phyloP scores from a whole-genome alignment of 2,888 invertebrate genomes.

The Zhuqinia jingwanae region DNA sequence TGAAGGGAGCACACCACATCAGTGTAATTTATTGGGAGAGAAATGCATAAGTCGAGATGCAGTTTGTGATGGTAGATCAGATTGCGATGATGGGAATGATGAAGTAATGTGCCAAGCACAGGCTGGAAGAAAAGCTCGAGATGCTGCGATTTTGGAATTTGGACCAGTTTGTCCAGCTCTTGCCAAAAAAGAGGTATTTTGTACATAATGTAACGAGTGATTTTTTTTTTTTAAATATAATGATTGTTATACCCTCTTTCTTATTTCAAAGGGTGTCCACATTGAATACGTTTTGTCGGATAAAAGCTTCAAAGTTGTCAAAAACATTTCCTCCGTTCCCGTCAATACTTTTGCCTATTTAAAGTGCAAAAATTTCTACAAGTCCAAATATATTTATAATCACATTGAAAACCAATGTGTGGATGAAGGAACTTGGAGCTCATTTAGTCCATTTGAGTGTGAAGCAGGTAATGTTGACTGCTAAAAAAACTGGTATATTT shows the following conservation, averaged over 20 bases:
- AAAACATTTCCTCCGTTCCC: conserved; percentile 71
- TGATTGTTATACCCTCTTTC: not conserved
- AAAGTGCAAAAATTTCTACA: conserved; percentile 73
- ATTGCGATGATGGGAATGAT: conserved; percentile 72
- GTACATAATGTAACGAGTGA: not conserved
- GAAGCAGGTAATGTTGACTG: conserved; percentile 67
- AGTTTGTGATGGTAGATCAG: conserved; percentile 69
- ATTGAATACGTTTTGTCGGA: conserved; percentile 68
- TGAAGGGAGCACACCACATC: conserved; percentile 63
- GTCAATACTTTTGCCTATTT: conserved; percentile 67
- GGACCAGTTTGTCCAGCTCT: conserved; percentile 49
- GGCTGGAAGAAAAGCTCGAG: conserved; percentile 51
- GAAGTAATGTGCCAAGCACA: conserved; percentile 60
- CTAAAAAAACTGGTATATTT: no score
- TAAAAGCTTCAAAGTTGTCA: conserved; percentile 39
- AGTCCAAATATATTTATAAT: conserved; percentile 69
- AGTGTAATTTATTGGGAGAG: conserved; percentile 69
- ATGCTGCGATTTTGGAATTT: conserved; percentile 22
- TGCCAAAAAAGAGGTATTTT: conserved; percentile 44
- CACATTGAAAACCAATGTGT: conserved; percentile 72
- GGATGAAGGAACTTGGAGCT: conserved; percentile 74
- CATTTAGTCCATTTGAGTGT: conserved; percentile 69
- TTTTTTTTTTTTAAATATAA: not conserved
- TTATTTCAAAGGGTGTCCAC: conserved; percentile 62
- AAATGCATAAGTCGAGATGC: conserved; percentile 69